These are phyloP conservation scores for Lepus townsendii DNA, from an alignment of 2,797 vertebrate species.

Conservation along the genomic window DNA sequence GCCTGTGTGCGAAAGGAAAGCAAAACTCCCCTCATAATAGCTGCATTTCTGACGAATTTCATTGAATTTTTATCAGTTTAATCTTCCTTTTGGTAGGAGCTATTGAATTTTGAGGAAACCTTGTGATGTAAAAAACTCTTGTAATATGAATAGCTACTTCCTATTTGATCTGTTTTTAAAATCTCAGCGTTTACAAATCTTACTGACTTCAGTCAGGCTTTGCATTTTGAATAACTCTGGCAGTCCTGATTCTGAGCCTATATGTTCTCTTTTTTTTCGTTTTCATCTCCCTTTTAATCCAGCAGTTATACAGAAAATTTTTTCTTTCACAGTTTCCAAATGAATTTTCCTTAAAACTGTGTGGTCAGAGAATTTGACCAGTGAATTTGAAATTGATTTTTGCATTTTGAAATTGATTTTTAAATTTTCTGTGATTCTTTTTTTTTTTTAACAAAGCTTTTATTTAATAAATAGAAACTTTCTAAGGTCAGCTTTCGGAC, in stretches of 20 bases:
- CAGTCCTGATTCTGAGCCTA: conserved; percentile 35
- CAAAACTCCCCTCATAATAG: neutral
- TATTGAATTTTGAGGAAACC: conserved; percentile 74
- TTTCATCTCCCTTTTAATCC: too few species aligned
- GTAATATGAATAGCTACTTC: conserved; percentile 57
- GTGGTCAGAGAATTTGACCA: too few species aligned
- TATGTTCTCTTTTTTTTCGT: too few species aligned
- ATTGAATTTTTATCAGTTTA: conserved; percentile 65
- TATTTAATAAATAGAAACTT: too few species aligned
- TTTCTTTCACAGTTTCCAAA: too few species aligned
- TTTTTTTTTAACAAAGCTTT: too few species aligned
- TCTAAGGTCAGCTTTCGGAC: too few species aligned
- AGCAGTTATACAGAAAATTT: too few species aligned
- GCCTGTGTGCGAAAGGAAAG: conserved; percentile 43
- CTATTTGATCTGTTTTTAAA: conserved; percentile 56
- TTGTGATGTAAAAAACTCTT: conserved; percentile 55
- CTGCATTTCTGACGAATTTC: conserved; percentile 66
- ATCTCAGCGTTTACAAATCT: neutral
- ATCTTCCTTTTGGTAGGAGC: conserved; percentile 54
- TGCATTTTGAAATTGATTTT: too few species aligned
- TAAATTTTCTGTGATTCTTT: too few species aligned
- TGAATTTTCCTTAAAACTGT: too few species aligned
- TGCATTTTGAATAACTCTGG: conserved; percentile 20
- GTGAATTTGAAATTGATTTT: too few species aligned
- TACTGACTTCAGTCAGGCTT: conserved; percentile 24